Evolutionary conservation across 2,888 invertebrate genomes (phyloP), one percentile per base, ranked within the genome.

Genomic region (Selenia dentaria): DNA sequence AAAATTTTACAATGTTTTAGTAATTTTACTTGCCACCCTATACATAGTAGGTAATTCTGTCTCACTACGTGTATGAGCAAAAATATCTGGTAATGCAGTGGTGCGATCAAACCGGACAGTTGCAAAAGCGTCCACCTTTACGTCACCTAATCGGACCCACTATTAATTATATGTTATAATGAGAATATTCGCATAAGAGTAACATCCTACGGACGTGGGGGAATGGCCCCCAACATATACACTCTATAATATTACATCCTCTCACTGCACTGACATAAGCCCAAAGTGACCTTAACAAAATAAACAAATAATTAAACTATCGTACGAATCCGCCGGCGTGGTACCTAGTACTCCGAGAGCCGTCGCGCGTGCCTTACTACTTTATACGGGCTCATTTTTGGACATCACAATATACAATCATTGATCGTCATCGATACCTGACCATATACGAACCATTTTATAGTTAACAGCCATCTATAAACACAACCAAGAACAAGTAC

Each of bases 381-480:
- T 37, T 14, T 32, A 31, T n/a, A 18, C 25, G 13, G 44, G 16
- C 33, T 25, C 37, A 12, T n/a, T 28, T 45, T 45, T 28, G 38
- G 44, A 22, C 38, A 44, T 33, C 36, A 22, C 6, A 8, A 22
- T 35, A 16, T 27, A 32, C 13, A 38, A 33, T 20, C 39, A 35
- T 18, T 41, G 31, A 37, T 18, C 25, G 26, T 10, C 34, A 36
- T 16, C 28, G 24, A 46, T 29, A 37, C 42, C 34, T 35, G 47
- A 36, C 58, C 59, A 48, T 64, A 55, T 56, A 57, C 49, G 55
- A 40, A 53, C 33, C 27, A 37, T 50, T 50, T 53, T 57, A 62
- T 54, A 43, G 31, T 38, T 39, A 47, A 51, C 34, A 39, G 34
- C 41, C 51, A 50, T 43, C 56, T 57, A 62, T 59, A 58, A 57